phyloP scores from a whole-genome alignment of 2,113 vertebrate species.

The Tragelaphus strepsiceros region DNA sequence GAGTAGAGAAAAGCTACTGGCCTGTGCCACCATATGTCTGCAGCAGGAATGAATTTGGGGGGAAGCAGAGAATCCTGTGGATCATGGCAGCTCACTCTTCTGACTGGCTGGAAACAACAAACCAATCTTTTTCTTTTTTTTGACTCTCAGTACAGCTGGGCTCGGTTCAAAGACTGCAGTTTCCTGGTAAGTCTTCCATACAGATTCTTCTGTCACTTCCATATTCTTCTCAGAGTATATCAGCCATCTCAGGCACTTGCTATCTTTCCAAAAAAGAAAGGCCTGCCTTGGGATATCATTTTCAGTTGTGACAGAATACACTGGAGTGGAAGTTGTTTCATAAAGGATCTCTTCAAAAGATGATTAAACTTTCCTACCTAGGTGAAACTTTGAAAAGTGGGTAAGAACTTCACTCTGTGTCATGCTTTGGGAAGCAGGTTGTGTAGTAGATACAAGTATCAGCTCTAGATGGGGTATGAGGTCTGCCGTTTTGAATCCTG shows the following conservation, averaged over 20 bases:
- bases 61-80: not conserved
- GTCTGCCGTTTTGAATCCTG: not conserved
- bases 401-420: not conserved
- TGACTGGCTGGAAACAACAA: not conserved
- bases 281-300: not conserved
- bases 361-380: not conserved
- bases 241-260: not conserved
- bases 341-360: not conserved
- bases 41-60: not conserved
- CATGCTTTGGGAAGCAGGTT: not conserved
- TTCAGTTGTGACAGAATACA: not conserved
- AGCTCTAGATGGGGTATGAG: not conserved
- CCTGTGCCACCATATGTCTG: not conserved
- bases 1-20: not conserved
- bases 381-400: not conserved
- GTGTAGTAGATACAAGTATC: not conserved
- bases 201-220: not conserved
- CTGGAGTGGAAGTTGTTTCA: not conserved
- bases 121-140: not conserved
- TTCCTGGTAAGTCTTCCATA: not conserved
- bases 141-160: not conserved
- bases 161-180: not conserved
- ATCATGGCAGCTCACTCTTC: not conserved
- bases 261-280: not conserved
- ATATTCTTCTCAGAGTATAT: not conserved